These are phyloP conservation scores for Sitodiplosis mosellana DNA, from an alignment of 1,140 invertebrate species.

Conservation along the genomic window DNA sequence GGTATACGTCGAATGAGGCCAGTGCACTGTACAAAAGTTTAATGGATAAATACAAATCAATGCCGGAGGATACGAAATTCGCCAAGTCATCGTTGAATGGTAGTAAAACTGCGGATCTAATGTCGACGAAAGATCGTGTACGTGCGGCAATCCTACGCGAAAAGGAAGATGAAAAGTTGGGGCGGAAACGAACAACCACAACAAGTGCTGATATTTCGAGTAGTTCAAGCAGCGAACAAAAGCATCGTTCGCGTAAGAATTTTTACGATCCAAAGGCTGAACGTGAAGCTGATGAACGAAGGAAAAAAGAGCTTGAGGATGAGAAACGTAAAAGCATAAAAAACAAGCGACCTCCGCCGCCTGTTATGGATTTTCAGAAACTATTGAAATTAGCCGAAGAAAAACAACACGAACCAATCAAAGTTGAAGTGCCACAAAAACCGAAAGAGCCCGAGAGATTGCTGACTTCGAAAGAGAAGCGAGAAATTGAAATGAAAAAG, in stretches of 20 bases:
- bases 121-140: slow-evolving; percentile 47
- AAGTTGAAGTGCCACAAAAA: slow-evolving; percentile 38
- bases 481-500: slow-evolving; percentile 34
- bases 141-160: slow-evolving; percentile 52
- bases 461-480: slow-evolving; percentile 64
- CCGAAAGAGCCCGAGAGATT: slow-evolving; percentile 46
- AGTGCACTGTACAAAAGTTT: slow-evolving; percentile 63
- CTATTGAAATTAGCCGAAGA: slow-evolving; percentile 62
- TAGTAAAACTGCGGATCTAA: slow-evolving; percentile 28
- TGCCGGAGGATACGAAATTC: slow-evolving; percentile 42
- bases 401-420: slow-evolving; percentile 61
- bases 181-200: slow-evolving; percentile 12
- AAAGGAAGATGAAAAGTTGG: slow-evolving; percentile 47
- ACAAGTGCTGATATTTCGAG: slow-evolving; percentile 8
- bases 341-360: slow-evolving; percentile 33
- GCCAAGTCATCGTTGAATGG: slow-evolving; percentile 7
- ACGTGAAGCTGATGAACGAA: slow-evolving; percentile 26
- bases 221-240: slow-evolving; percentile 4
- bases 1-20: slow-evolving; percentile 67
- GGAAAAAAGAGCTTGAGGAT: slow-evolving; percentile 20
- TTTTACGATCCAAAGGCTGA: slow-evolving; percentile 21
- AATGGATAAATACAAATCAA: slow-evolving; percentile 60
- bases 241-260: slow-evolving; percentile 9
- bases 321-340: slow-evolving; percentile 37
- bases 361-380: slow-evolving; percentile 52